Evolutionary conservation across 2,797 vertebrate species (phyloP), one percentile per base, ranked within the genome.

Genomic region (Varecia variegata): DNA sequence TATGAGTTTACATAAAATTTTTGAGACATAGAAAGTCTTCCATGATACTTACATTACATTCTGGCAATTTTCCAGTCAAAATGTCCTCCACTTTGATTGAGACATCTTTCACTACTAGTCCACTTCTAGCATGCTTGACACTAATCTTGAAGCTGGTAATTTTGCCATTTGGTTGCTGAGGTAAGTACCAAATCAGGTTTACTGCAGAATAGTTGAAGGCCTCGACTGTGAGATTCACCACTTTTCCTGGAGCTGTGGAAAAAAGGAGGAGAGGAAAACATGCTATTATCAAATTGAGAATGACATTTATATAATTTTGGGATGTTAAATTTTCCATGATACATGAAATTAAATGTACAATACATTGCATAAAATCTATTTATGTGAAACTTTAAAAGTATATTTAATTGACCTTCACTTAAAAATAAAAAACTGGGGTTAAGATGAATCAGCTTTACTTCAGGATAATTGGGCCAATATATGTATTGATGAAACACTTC

Each of bases 71-170:
- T 93, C 98, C 99, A 15, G 98, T 99, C 98, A 99, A 99, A 98
- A 99, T 99, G 83, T 99, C 99, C 94, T 99, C 99, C 7, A 99
- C 99, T 74, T 99, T 99, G 97, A 99, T 98, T 91, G 99, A 99
- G 96, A 99, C 99, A 52, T 97, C 99, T 71, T 99, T 99, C 84
- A 99, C 99, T 3, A 98, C 98, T 97, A 99, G 98, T 23, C 99
- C 98, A 25, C 99, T 99, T 95, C 99, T 99, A 93, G 99, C 99
- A 25, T 99, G 99, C 96, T 99, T 99, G 76, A 99, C 99, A 97
- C 99, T 99, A 77, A 99, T 99, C 65, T 99, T 99, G 98, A 99
- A 99, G 98, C 99, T 99, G 60, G 99, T 99, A 98, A 99, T 99
- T 98, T 99, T 99, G 71, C 99, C 99, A 84, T 99, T 99, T 96